phyloP scores from a whole-genome alignment of 1,140 invertebrate genomes.

The Rhysida immarginata region DNA sequence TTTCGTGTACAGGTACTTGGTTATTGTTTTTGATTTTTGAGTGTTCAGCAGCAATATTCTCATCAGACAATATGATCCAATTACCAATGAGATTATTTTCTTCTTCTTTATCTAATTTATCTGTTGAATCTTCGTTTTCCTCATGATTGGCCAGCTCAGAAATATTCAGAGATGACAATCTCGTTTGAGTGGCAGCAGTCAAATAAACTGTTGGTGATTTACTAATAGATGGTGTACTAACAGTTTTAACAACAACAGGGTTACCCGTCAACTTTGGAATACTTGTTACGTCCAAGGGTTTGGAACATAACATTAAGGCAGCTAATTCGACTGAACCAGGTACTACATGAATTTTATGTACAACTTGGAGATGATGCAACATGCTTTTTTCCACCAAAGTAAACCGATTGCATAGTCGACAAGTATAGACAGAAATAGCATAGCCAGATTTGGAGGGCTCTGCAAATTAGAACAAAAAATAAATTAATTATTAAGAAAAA shows the following conservation, averaged over 20 bases:
- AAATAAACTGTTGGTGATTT: background rate
- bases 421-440: background rate
- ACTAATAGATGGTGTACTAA: background rate
- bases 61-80: too few relatives aligned
- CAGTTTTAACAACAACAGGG: background rate
- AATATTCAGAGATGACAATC: too few relatives aligned
- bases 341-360: constrained; percentile 4
- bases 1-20: too few relatives aligned
- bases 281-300: background rate
- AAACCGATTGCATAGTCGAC: constrained; percentile 4
- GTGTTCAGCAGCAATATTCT: too few relatives aligned
- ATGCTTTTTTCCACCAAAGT: background rate
- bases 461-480: too few relatives aligned
- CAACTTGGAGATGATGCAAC: background rate
- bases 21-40: too few relatives aligned
- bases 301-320: constrained; percentile 3
- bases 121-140: too few relatives aligned
- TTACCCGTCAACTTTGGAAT: background rate
- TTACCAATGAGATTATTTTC: too few relatives aligned
- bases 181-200: background rate
- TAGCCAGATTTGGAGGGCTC: background rate
- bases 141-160: too few relatives aligned
- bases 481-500: too few relatives aligned
- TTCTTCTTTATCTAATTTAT: too few relatives aligned
- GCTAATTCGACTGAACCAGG: constrained; percentile 3